These are phyloP conservation scores for Alcedo atthis DNA, from an alignment of 2,797 vertebrate species.

Conservation along the genomic window DNA sequence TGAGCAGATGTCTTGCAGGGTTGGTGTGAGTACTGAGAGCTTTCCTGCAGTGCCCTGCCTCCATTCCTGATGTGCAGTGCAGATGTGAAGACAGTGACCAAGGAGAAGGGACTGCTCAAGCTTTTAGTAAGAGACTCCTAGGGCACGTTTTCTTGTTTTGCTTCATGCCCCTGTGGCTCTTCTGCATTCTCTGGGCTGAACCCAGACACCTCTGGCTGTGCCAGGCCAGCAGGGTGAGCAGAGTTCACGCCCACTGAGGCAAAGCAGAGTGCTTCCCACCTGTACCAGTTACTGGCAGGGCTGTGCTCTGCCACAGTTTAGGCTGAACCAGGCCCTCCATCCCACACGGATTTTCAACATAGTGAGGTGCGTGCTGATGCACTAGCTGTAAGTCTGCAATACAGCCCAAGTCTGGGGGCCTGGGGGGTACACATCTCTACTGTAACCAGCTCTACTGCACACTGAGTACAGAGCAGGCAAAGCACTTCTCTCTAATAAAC, in stretches of 20 bases:
- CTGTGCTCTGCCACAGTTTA: accelerated
- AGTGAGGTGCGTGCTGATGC: background rate
- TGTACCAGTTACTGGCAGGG: background rate
- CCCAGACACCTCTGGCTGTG: background rate
- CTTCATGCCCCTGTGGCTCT: background rate
- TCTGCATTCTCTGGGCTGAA: background rate
- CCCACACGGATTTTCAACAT: accelerated
- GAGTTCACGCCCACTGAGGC: background rate
- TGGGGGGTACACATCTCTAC: background rate
- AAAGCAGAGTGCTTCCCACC: background rate
- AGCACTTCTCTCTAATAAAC: background rate
- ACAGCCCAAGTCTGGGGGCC: background rate
- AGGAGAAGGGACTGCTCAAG: background rate
- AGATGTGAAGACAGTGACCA: background rate
- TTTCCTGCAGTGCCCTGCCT: background rate
- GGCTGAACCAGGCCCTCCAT: background rate
- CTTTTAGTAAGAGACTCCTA: background rate
- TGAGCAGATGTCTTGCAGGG: background rate
- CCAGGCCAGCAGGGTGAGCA: background rate
- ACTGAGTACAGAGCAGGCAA: background rate
- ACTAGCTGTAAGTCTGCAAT: background rate
- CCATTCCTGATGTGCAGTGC: background rate
- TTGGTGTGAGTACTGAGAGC: accelerated
- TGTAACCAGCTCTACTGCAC: background rate
- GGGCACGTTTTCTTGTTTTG: background rate